phyloP scores from a whole-genome alignment of 2,113 vertebrate genomes.

The Dicentrarchus labrax region DNA sequence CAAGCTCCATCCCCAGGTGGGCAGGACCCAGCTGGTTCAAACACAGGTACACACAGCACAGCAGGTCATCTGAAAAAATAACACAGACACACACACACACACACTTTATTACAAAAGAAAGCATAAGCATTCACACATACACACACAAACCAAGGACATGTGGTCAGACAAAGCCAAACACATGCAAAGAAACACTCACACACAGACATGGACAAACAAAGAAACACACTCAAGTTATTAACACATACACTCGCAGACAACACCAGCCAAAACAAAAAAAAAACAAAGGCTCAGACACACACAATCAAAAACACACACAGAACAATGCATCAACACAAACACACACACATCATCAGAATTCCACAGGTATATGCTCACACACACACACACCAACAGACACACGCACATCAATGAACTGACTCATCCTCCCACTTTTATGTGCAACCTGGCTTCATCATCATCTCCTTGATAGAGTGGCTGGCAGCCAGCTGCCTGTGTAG shows the following conservation, averaged over 20 bases:
- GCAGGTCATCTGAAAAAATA: slow-evolving; percentile 85
- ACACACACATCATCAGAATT: background rate
- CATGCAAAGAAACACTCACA: background rate
- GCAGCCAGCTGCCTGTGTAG: slow-evolving; percentile 69
- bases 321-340: background rate
- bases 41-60: slow-evolving; percentile 91
- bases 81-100: slow-evolving; percentile 5
- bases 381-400: slow-evolving; percentile 7
- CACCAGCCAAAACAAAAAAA: background rate
- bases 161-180: slow-evolving; percentile 15
- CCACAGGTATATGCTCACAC: background rate
- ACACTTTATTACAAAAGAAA: background rate
- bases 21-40: slow-evolving; percentile 91
- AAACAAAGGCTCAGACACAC: background rate
- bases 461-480: slow-evolving; percentile 64
- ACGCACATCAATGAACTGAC: slow-evolving; percentile 42
- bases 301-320: background rate
- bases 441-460: slow-evolving; percentile 70
- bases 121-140: background rate
- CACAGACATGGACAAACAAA: background rate
- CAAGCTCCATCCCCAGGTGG: slow-evolving; percentile 90
- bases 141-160: slow-evolving; percentile 2
- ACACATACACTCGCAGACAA: background rate
- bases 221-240: background rate
- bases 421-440: slow-evolving; percentile 68